Percentiles rank a stretch among this genome's conserved stretches.
phyloP scores from a whole-genome alignment of 2,797 vertebrate species.

The Ptychadena robeensis region DNA sequence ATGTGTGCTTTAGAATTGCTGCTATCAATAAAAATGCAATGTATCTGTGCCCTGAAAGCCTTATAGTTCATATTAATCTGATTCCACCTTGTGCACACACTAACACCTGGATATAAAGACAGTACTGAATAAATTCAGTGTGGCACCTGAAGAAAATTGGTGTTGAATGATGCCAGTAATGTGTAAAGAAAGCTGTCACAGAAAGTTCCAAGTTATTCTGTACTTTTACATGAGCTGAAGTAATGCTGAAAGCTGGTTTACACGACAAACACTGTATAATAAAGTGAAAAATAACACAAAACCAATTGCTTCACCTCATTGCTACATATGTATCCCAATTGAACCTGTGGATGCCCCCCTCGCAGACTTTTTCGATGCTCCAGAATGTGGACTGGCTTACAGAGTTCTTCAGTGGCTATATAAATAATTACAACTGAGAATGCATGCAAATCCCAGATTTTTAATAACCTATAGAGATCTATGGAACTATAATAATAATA shows the following conservation, averaged over 20 bases:
- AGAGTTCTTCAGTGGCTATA: no score
- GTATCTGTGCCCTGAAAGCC: neutral
- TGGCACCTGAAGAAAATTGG: neutral
- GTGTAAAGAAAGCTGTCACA: neutral
- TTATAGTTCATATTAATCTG: slow-evolving; percentile 6
- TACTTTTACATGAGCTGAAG: neutral
- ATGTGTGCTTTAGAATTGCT: neutral
- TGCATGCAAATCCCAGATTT: no score
- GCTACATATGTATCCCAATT: no score
- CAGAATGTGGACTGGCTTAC: no score
- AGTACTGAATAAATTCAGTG: neutral
- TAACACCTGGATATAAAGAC: neutral
- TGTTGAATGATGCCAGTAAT: neutral
- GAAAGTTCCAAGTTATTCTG: neutral
- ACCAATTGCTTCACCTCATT: no score
- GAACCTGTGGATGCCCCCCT: no score
- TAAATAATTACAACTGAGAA: no score
- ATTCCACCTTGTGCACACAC: neutral
- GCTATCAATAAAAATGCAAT: slow-evolving; percentile 17
- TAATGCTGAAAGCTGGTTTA: neutral
- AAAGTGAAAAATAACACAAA: no score
- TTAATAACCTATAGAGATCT: no score
- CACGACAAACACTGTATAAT: neutral
- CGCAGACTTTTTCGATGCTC: no score
- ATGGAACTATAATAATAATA: no score